Conservation (phyloP, 2,113 vertebrate species). For the Paradoxurus hermaphroditus region DNA sequence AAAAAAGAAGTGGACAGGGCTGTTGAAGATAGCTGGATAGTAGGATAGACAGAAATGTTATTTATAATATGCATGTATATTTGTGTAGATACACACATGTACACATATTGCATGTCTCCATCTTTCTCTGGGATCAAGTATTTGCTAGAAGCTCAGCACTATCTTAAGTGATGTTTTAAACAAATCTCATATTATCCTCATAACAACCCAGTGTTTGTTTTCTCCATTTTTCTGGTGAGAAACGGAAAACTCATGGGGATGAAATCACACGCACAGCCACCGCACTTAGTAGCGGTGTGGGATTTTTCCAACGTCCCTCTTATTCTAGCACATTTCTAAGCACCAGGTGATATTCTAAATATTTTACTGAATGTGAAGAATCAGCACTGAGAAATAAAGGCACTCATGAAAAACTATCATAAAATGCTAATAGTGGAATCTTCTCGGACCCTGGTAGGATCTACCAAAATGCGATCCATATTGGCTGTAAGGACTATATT, state of each 20-base stretch:
- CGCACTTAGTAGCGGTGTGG: background rate
- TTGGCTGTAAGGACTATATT: background rate
- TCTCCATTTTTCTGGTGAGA: background rate
- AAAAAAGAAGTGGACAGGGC: background rate
- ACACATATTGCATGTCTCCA: background rate
- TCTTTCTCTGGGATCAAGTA: background rate
- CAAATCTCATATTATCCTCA: background rate
- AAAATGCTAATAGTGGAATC: slow-evolving; percentile 9
- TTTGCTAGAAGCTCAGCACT: background rate
- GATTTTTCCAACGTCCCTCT: background rate
- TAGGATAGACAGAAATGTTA: background rate
- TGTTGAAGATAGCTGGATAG: background rate
- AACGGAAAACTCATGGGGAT: background rate
- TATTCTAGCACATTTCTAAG: background rate
- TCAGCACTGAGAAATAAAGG: background rate
- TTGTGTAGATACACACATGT: background rate
- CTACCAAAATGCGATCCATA: slow-evolving; percentile 30
- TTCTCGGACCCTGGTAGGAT: background rate
- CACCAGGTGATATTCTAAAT: background rate
- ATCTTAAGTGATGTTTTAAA: background rate
- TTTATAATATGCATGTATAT: background rate
- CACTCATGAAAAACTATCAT: background rate
- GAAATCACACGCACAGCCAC: background rate
- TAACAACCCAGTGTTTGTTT: background rate
- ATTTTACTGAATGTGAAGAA: background rate